These are phyloP conservation scores for Anastrepha obliqua DNA, from an alignment of 1,140 invertebrate species.

Conservation along the genomic window DNA sequence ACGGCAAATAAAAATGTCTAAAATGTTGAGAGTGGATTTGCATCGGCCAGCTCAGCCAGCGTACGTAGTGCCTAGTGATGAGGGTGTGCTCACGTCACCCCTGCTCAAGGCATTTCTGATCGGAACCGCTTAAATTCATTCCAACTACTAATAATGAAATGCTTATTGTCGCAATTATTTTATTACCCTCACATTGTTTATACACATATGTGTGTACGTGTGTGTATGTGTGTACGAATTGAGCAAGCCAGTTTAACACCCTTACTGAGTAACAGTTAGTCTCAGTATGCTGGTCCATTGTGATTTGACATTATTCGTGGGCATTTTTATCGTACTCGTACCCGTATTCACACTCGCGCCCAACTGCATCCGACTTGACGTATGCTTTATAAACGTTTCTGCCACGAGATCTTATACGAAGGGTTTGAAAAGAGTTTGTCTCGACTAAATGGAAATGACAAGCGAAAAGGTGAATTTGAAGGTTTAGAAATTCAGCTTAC, in stretches of 20 bases:
- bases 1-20: slow-evolving; percentile 55
- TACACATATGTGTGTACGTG: neutral
- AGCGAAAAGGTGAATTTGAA: neutral
- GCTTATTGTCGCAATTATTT: slow-evolving; percentile 60
- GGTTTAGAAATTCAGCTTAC: neutral
- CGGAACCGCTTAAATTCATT: slow-evolving; percentile 13
- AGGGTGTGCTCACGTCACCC: slow-evolving; percentile 4
- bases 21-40: slow-evolving; percentile 31
- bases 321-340: slow-evolving; percentile 10
- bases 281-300: slow-evolving; percentile 11
- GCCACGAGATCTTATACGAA: neutral
- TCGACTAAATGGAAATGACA: neutral
- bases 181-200: slow-evolving; percentile 55
- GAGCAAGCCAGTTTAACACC: neutral
- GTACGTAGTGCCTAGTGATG: neutral
- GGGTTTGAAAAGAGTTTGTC: neutral
- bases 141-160: slow-evolving; percentile 58
- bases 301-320: neutral
- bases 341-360: neutral
- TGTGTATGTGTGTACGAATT: neutral
- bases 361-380: slow-evolving; percentile 21
- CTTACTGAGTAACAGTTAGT: neutral
- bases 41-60: neutral
- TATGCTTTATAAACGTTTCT: slow-evolving; percentile 50
- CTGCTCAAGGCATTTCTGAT: slow-evolving; percentile 2